These are phyloP conservation scores for Empis stercorea DNA, from an alignment of 2,888 invertebrate genomes.

Conservation along the genomic window DNA sequence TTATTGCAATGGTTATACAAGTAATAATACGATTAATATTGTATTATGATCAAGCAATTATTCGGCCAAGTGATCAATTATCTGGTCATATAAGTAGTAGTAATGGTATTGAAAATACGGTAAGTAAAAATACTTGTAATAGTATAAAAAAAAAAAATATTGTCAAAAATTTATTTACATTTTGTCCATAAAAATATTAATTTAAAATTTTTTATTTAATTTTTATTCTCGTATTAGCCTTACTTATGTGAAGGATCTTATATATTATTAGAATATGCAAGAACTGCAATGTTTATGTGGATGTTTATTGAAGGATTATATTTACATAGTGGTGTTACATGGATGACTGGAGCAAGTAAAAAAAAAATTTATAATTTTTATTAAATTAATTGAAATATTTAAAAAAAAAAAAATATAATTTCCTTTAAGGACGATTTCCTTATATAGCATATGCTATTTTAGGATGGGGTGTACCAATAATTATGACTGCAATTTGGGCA, in stretches of 20 bases:
- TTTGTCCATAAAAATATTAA: no score
- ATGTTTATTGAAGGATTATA: constrained; percentile 93
- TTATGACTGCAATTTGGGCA: constrained; percentile 58
- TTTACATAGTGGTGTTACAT: constrained; percentile 69
- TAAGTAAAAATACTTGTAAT: constrained; percentile 33
- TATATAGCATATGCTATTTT: constrained; percentile 48
- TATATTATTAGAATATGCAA: constrained; percentile 72
- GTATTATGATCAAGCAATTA: constrained; percentile 59
- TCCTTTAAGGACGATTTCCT: constrained; percentile 43
- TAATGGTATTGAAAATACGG: constrained; percentile 52
- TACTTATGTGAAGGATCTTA: constrained; percentile 68
- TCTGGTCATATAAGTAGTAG: constrained; percentile 29
- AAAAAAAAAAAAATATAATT: no score
- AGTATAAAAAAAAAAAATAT: not conserved
- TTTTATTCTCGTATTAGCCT: no score
- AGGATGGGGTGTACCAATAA: constrained; percentile 63
- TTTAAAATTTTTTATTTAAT: constrained; percentile 19
- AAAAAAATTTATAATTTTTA: not conserved
- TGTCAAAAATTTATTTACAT: not conserved
- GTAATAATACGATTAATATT: constrained; percentile 57
- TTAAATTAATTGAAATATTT: no score
- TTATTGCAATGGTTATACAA: constrained; percentile 67
- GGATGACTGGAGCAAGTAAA: not conserved
- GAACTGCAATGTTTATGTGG: constrained; percentile 90
- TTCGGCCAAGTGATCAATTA: constrained; percentile 26